Percentiles rank a stretch among this genome's conserved stretches.
phyloP scores from a whole-genome alignment of 2,888 invertebrate genomes.

The Spicauda simplicius region DNA sequence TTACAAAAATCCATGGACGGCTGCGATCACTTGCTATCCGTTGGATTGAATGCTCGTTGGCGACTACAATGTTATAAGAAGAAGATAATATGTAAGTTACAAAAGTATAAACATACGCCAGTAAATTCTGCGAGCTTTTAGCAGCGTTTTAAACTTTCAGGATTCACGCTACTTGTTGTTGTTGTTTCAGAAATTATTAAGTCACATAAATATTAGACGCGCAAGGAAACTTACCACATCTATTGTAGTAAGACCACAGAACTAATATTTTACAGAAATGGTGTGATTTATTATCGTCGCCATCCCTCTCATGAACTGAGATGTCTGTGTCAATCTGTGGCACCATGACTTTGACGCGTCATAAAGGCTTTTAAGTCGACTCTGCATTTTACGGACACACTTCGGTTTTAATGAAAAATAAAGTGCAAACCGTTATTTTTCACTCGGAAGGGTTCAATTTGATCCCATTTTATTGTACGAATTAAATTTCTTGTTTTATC shows the following conservation, averaged over 20 bases:
- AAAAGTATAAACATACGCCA: too few species aligned
- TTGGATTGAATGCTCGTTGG: too few species aligned
- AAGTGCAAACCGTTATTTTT: slow-evolving; percentile 32
- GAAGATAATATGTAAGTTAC: too few species aligned
- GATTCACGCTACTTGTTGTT: too few species aligned
- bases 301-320: too few species aligned
- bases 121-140: too few species aligned
- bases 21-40: too few species aligned
- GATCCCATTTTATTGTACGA: slow-evolving; percentile 22
- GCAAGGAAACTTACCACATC: not conserved
- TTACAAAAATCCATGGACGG: too few species aligned
- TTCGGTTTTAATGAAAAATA: slow-evolving; percentile 30
- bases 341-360: slow-evolving; percentile 16
- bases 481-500: slow-evolving; percentile 14
- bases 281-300: not conserved
- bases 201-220: not conserved
- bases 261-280: not conserved
- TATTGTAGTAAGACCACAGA: not conserved
- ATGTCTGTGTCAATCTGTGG: not conserved
- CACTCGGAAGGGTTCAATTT: slow-evolving; percentile 24
- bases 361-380: not conserved
- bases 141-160: too few species aligned
- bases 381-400: slow-evolving; percentile 19
- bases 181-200: too few species aligned
- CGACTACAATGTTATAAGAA: too few species aligned